Evolutionary conservation across 2,797 vertebrate species (phyloP), one percentile per base, ranked within the genome.

Genomic region (Macrochelys suwanniensis): DNA sequence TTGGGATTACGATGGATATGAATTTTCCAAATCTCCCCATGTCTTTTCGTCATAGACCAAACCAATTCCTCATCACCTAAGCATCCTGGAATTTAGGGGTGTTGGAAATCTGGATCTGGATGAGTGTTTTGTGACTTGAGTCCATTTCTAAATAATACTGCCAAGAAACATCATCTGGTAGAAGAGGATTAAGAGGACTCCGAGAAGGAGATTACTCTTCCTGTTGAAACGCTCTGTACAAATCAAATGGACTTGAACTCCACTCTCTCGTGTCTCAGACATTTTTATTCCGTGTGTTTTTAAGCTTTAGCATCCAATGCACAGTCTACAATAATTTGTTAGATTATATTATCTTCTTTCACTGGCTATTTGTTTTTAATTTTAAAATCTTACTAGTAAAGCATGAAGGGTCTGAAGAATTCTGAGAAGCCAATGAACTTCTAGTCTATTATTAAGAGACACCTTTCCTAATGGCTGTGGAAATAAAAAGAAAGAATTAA

Each of bases 391-490:
- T 83, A 97, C 95, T 76, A 89, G 65, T 79, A 93, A 92, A 94
- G 76, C 80, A 89, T 71, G 10, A 95, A 94, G 97, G 95, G 87
- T 96, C 88, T 94, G 74, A 94, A 95, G 68, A 91, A 96, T 68
- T 92, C 76, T 50, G 85, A 96, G 94, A 97, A 97, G 91, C 49
- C 17, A 94, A 82, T 78, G 88, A 95, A 91, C 87, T 94, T 87
- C 82, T 88, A 96, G 90, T 74, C 88, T 88, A 87, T 71, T 94
- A 93, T 61, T 83, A 79, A 92, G 80, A 93, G 91, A 90, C 16
- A 76, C 65, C 96, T 97, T 95, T 95, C 84, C 90, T 92, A 93
- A 82, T 78, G 23, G 47, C 61, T 83, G 49, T 82, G 37, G 85
- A 92, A 91, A 79, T 2, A 0, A 89, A 51, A 50, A 85, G 26